phyloP scores from a whole-genome alignment of 2,797 vertebrate species.

The Acanthornis magna region DNA sequence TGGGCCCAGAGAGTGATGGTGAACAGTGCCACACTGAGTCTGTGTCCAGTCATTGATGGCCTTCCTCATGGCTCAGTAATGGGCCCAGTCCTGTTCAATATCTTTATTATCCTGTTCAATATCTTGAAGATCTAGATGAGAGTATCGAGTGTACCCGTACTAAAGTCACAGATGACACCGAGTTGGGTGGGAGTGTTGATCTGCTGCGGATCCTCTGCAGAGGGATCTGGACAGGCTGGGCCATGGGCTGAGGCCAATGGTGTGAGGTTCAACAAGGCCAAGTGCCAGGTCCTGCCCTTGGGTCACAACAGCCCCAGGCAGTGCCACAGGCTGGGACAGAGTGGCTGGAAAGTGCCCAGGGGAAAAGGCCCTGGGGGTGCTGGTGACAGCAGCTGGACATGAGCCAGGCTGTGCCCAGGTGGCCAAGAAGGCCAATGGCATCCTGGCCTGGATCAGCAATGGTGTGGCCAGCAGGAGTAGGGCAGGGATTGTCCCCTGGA shows the following conservation, averaged over 20 bases:
- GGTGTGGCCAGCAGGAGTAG: not conserved
- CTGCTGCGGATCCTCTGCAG: not conserved
- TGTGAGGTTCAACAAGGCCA: not conserved
- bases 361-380: not conserved
- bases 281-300: not conserved
- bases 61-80: not conserved
- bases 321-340: not conserved
- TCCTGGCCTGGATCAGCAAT: not conserved
- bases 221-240: not conserved
- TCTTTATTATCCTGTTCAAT: not conserved
- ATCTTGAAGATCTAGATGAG: not conserved
- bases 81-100: not conserved
- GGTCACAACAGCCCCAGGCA: not conserved
- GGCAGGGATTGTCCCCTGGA: not conserved
- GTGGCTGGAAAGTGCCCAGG: not conserved
- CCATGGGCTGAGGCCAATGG: not conserved
- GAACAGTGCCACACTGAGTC: rapidly evolving
- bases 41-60: not conserved
- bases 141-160: not conserved
- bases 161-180: not conserved
- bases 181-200: rapidly evolving
- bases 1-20: not conserved
- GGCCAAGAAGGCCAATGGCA: not conserved
- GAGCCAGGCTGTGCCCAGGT: not conserved
- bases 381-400: not conserved